phyloP scores from a whole-genome alignment of 2,113 vertebrate genomes.

The Brachypodius melanocephalos region DNA sequence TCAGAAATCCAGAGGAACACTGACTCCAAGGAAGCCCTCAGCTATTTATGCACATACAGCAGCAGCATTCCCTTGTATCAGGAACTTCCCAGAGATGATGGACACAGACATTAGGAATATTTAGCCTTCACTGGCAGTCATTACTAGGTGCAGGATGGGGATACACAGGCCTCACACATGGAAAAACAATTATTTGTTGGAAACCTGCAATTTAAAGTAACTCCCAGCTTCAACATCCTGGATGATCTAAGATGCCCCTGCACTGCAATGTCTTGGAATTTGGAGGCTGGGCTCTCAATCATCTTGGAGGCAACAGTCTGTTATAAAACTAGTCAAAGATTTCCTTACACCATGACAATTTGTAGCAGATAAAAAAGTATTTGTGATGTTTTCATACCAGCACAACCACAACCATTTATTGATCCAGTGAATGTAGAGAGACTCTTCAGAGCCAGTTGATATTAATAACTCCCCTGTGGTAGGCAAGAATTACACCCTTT shows the following conservation, averaged over 20 bases:
- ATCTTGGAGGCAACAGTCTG: not conserved
- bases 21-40: not conserved
- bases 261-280: not conserved
- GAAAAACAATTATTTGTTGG: not conserved
- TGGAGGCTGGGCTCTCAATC: not conserved
- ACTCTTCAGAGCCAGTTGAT: not conserved
- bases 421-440: not conserved
- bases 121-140: not conserved
- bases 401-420: not conserved
- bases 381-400: fast-evolving
- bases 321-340: not conserved
- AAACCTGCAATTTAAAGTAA: not conserved
- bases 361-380: not conserved
- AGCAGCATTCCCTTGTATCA: not conserved
- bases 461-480: fast-evolving
- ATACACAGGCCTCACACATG: not conserved
- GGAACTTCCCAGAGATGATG: not conserved
- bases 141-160: not conserved
- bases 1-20: not conserved
- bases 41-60: not conserved
- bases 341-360: not conserved
- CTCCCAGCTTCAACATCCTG: not conserved
- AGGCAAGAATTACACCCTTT: not conserved
- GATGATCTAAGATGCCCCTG: not conserved
- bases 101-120: not conserved